Conservation (phyloP, 2,113 vertebrate species). For the Jacana jacana region DNA sequence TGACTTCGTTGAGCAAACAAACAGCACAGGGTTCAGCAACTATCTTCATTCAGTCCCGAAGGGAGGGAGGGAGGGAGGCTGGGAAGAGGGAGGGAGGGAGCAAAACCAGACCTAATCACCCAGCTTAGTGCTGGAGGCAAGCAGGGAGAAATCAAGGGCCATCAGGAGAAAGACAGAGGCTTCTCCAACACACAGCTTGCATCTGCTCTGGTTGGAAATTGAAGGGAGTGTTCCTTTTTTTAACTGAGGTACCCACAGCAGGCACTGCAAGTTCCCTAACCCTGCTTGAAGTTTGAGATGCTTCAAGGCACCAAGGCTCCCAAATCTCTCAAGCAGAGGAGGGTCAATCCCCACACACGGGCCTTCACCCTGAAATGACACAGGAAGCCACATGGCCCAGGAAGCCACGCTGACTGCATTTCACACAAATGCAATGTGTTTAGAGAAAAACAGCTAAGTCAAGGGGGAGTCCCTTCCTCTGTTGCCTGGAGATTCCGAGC, state of each 20-base stretch:
- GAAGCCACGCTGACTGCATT: neutral
- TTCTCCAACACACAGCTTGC: neutral
- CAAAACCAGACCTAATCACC: neutral
- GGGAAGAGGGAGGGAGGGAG: no score
- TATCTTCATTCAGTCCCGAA: neutral
- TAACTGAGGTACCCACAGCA: neutral
- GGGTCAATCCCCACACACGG: neutral
- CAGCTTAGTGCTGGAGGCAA: neutral
- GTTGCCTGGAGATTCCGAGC: conserved; percentile 47
- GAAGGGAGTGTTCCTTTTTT: neutral
- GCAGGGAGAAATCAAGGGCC: neutral
- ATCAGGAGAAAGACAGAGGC: neutral
- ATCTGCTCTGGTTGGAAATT: neutral
- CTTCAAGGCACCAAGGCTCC: neutral
- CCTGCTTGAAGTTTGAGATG: neutral
- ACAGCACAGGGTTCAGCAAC: neutral
- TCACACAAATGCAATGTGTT: neutral
- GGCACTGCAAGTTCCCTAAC: neutral
- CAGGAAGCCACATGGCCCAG: neutral
- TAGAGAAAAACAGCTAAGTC: neutral
- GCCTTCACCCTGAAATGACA: neutral
- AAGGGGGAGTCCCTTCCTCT: conserved; percentile 29
- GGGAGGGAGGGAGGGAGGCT: neutral
- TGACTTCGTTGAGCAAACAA: neutral
- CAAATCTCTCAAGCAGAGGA: neutral